Evolutionary conservation across 2,113 vertebrate genomes (phyloP), one percentile per base, ranked within the genome.

Genomic region (Grammomys dolichurus): DNA sequence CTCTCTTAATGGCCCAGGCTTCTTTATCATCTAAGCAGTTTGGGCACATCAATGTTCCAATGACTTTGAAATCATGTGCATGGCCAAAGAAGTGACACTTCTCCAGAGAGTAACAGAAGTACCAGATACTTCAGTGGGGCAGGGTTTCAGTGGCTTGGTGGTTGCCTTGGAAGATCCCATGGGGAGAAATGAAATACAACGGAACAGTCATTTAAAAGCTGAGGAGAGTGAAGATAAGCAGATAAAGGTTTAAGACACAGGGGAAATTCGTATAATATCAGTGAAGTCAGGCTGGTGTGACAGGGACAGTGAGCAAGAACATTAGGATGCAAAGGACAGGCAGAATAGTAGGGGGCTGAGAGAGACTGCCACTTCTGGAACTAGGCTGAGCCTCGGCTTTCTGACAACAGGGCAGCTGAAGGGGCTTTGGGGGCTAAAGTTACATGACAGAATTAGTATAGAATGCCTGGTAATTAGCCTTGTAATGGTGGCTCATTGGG

Each of bases 1-100:
- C 17, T 0, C 56, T 67, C 20, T 70, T 31, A 20, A 43, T 8
- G 26, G 1, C 16, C 36, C 0, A 4, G 33, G 16, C 12, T 54
- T 26, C 10, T 20, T 12, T 92, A 56, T 67, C 65, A 33, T 4
- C 31, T 40, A 75, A 77, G 8, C 26, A 4, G 10, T 46, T 16
- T 67, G 72, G 26, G 17, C 13, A 48, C 2, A 20, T 5, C 28
- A 2, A 0, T 67, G 20, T 94, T 58, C 78, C 24, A 5, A 67
- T 11, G 48, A 60, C 60, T 58, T 22, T 33, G 92, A 72, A 87
- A 33, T 56, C 8, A 5, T 54, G 69, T 63, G 6, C 24, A 26
- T 28, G 28, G 43, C n/a, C 63, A 56, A 87, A 85, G 48, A 63
- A 76, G 16, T 1, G 6, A 16, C 3, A 26, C 19, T 89, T 88